Evolutionary conservation across 2,888 invertebrate genomes (phyloP).

Genomic region (Dynastes grantii): DNA sequence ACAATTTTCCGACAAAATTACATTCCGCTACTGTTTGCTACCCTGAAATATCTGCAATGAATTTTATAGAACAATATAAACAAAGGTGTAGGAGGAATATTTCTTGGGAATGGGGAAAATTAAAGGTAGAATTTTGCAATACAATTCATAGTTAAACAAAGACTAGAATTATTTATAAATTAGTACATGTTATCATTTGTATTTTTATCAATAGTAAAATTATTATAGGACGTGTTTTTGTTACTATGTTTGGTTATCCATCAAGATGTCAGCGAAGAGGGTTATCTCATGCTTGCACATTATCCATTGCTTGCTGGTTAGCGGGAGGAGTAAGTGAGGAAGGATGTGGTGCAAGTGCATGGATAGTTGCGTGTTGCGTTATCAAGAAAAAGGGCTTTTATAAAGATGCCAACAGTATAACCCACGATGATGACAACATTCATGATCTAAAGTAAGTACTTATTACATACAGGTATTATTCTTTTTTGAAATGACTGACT

Average conservation of each 20-base stretch:
- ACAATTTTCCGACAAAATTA: too few relatives aligned
- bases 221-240: conserved; percentile 71
- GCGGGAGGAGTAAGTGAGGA: conserved; percentile 79
- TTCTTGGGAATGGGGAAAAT: too few relatives aligned
- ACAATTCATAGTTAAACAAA: not conserved
- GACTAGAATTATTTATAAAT: not conserved
- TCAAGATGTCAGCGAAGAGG: conserved; percentile 74
- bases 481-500: too few relatives aligned
- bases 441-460: conserved; percentile 59
- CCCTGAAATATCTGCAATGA: too few relatives aligned
- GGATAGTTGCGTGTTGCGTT: conserved; percentile 83
- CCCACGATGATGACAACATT: conserved; percentile 51
- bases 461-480: not conserved
- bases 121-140: not conserved
- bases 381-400: conserved; percentile 63
- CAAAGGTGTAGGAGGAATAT: too few relatives aligned
- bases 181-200: not conserved
- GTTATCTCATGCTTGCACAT: conserved; percentile 78
- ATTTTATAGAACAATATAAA: too few relatives aligned
- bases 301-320: conserved; percentile 84
- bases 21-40: too few relatives aligned
- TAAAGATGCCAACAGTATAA: conserved; percentile 42
- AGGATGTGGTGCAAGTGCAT: conserved; percentile 79
- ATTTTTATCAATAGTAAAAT: conserved; percentile 12
- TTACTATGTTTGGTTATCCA: conserved; percentile 76